Evolutionary conservation across 2,113 vertebrate genomes (phyloP).

Genomic region (Verasper variegatus): DNA sequence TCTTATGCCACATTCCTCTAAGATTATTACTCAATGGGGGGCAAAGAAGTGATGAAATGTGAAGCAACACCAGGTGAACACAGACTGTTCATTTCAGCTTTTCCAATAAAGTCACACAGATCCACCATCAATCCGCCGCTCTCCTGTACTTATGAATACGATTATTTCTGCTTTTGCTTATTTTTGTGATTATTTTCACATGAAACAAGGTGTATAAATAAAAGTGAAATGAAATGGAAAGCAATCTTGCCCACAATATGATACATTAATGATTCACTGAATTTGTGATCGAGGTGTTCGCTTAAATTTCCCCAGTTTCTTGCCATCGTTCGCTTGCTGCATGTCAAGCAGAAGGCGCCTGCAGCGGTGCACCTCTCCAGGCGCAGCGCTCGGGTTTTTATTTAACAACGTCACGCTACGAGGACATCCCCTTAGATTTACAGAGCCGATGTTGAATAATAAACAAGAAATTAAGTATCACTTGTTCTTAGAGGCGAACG

Average conservation of each 20-base stretch:
- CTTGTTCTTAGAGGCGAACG: constrained; percentile 29
- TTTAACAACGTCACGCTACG: constrained; percentile 58
- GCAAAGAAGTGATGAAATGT: constrained; percentile 39
- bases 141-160: constrained; percentile 40
- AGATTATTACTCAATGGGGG: background rate
- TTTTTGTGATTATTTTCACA: constrained; percentile 52
- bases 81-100: background rate
- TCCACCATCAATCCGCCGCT: background rate
- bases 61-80: constrained; percentile 24
- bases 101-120: constrained; percentile 3
- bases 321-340: constrained; percentile 36
- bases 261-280: constrained; percentile 69
- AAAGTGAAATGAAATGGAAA: constrained; percentile 67
- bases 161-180: constrained; percentile 48
- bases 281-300: constrained; percentile 51
- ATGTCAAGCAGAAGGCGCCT: constrained; percentile 59
- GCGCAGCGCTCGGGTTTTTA: constrained; percentile 43
- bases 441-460: constrained; percentile 3
- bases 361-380: constrained; percentile 26
- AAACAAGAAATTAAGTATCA: constrained; percentile 47
- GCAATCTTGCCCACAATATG: constrained; percentile 57
- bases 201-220: constrained; percentile 54
- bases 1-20: background rate
- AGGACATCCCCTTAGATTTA: constrained; percentile 47
- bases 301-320: constrained; percentile 72